Conservation (phyloP, 2,888 invertebrate genomes). For the Chrysolina americana region DNA sequence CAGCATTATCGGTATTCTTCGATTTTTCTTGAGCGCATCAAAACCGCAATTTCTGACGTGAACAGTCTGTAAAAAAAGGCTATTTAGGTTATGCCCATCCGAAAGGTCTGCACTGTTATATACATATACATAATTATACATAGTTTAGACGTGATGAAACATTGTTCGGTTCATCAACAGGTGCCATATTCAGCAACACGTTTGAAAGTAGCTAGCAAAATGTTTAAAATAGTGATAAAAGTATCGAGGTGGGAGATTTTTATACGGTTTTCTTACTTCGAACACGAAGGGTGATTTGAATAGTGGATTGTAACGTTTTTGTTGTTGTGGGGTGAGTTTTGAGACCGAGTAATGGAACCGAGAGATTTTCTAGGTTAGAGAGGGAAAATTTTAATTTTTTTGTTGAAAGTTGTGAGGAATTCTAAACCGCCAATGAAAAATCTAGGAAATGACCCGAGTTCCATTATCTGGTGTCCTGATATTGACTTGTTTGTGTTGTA, state of each 20-base stretch:
- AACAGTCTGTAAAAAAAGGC: background rate
- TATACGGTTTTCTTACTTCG: conserved; percentile 54
- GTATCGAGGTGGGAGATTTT: conserved; percentile 57
- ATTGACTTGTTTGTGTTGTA: conserved; percentile 13
- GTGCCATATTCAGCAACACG: conserved; percentile 62
- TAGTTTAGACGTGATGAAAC: conserved; percentile 4
- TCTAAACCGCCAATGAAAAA: background rate
- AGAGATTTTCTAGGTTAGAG: background rate
- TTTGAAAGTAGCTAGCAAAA: conserved; percentile 51
- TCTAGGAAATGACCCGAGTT: background rate
- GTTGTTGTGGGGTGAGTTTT: background rate
- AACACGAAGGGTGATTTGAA: conserved; percentile 4
- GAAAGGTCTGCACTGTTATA: conserved; percentile 48
- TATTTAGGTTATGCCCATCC: conserved; percentile 36
- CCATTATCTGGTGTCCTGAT: background rate
- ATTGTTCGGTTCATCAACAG: conserved; percentile 52
- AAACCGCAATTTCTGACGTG: background rate
- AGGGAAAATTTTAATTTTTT: too few species aligned
- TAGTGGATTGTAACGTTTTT: conserved; percentile 7
- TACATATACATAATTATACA: conserved; percentile 15
- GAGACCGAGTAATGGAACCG: background rate
- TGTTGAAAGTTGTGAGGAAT: too few species aligned
- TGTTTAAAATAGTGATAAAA: conserved; percentile 50
- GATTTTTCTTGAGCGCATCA: too few species aligned
- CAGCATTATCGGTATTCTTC: too few species aligned